A percentile compares a stretch with the other conserved stretches of the same genome.
Evolutionary conservation across 2,797 vertebrate species (phyloP).

Genomic region (Pempheris klunzingeri): DNA sequence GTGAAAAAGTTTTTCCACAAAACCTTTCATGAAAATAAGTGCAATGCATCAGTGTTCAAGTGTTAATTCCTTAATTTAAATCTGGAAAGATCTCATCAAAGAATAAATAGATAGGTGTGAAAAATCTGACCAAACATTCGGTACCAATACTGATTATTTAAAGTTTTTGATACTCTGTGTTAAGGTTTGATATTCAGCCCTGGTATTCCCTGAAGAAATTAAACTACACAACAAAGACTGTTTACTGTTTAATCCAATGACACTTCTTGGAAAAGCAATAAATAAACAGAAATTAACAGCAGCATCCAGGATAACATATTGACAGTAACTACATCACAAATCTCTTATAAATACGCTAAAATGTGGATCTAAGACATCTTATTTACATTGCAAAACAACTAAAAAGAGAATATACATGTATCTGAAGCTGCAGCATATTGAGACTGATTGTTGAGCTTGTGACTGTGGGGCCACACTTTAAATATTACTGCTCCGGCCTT

Average conservation of each 20-base stretch:
- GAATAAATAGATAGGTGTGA: background rate
- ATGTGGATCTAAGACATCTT: background rate
- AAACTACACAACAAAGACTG: background rate
- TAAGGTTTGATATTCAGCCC: background rate
- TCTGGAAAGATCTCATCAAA: background rate
- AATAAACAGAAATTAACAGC: background rate
- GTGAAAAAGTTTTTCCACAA: background rate
- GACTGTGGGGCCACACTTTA: background rate
- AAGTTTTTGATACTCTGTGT: background rate
- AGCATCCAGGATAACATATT: background rate
- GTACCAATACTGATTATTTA: too few relatives aligned
- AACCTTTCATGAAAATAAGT: background rate
- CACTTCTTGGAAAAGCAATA: background rate
- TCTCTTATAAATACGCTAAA: background rate
- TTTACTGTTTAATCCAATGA: background rate
- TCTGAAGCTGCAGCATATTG: background rate
- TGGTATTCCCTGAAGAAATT: background rate
- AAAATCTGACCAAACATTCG: background rate
- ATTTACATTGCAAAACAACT: constrained; percentile 7
- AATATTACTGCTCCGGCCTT: constrained; percentile 15
- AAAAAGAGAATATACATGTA: background rate
- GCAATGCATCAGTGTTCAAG: background rate
- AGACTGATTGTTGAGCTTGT: background rate
- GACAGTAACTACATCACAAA: background rate
- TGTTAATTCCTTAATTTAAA: background rate